A percentile compares a stretch with the other conserved stretches of the same genome.
These are phyloP conservation scores for Dolichomitus sp. DNA, from an alignment of 2,888 invertebrate species.

Conservation along the genomic window DNA sequence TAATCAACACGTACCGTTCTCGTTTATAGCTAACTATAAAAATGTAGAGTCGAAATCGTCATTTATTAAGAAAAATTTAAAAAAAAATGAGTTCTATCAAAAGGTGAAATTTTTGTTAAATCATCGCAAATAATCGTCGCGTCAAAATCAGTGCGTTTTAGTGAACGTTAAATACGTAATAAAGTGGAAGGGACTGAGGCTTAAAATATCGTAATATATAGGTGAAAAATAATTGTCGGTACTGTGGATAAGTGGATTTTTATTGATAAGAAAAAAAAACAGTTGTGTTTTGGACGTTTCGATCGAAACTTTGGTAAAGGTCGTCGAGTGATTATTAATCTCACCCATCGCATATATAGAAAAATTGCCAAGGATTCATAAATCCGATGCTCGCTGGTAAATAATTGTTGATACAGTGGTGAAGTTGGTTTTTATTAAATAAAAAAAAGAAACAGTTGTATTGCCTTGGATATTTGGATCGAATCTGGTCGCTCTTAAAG, in stretches of 20 bases:
- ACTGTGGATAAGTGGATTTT: not conserved
- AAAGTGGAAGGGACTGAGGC: not conserved
- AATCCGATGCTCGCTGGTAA: not conserved
- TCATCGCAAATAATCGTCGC: not conserved
- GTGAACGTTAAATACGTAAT: not conserved
- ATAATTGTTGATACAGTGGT: not conserved
- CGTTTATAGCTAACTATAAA: not conserved
- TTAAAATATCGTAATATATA: not conserved
- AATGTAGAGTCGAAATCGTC: conserved; percentile 12
- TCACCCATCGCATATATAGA: too few species aligned
- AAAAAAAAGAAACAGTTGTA: not conserved
- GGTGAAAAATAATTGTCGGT: not conserved
- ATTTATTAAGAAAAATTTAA: conserved; percentile 10
- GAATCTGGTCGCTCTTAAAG: not conserved
- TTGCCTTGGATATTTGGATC: not conserved
- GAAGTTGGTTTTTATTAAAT: not conserved
- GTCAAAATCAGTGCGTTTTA: not conserved
- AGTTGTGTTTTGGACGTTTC: not conserved
- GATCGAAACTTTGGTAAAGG: too few species aligned
- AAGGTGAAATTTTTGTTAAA: conserved; percentile 11
- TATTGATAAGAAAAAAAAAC: not conserved
- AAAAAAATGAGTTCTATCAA: conserved; percentile 38
- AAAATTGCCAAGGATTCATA: too few species aligned
- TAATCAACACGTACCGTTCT: not conserved
- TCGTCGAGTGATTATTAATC: too few species aligned